Evolutionary conservation across 1,140 invertebrate genomes (phyloP), one percentile per base, ranked within the genome.

Genomic region (Neocloeon triangulifer): DNA sequence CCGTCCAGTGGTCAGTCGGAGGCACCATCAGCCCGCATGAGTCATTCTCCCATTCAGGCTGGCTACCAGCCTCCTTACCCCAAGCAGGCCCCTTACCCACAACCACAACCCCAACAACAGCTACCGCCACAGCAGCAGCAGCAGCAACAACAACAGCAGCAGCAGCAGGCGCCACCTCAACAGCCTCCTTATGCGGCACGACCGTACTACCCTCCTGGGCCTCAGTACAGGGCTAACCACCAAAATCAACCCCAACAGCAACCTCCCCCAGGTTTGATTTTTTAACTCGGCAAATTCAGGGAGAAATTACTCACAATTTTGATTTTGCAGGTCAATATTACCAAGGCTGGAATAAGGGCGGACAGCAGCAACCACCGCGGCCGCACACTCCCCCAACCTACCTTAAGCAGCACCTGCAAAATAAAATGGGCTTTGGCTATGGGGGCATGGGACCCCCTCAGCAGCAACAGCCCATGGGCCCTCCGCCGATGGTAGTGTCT

Each of bases 1-100:
- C 82, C 84, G 49, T 76, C 81, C 41, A 86, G 81, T 50, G 77
- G 80, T 55, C 75, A 85, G 52, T 76, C 80, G 42, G 77, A 81
- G 59, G 67, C 65, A 58, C 69, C 63, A 48, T 68, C 64, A 49
- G 58, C 61, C 39, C 56, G 69, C 33, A 66, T 73, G 59, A 73
- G 64, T 52, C 70, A 79, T 44, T 73, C 74, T 47, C 69, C 73
- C 42, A 72, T 75, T 38, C 39, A 7, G 29, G 32, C 26, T 37
- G 28, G 25, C 25, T 38, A 32, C 41, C 36, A 35, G 20, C 37
- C 13, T 5, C 7, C 25, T 8, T 23, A 21, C 18, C 37, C 38
- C 16, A 36, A 30, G 12, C 36, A 37, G 19, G 32, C 31, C 23
- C 36, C 35, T 20, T 37, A 32, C 33, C 39, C 31, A 21, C 30